Base-by-base conservation (phyloP, 2,797 vertebrate genomes). In the Odontamblyopus lacepedii region DNA sequence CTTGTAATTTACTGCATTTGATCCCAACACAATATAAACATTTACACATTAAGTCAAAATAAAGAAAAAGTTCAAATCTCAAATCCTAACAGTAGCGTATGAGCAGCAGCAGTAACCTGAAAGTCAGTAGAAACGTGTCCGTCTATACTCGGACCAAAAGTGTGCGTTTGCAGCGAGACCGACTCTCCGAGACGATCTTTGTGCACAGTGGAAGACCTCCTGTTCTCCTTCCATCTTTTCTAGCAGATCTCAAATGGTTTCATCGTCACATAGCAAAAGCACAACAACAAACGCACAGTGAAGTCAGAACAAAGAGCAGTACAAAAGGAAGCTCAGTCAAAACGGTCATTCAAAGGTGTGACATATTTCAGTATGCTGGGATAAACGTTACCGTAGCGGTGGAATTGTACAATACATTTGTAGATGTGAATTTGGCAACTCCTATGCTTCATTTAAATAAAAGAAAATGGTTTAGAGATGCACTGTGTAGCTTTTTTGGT, bases 51-150 rank as follows among this genome's bases (percentile, higher is more conserved):
- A 19, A 53, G 6, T 50, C 12, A 50, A 30, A 15, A 60, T 29
- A 60, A 29, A 60, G 0, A 30, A 51, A 53, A 53, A 2, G 18
- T 53, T 51, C 4, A 51, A 53, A 53, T 53, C 6, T n/a, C 18
- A 53, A 19, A 53, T 9, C 6, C n/a, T 53, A 53, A 9, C 51
- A 53, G 51, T 53, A 53, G 51, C 2, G 19, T n/a, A 53, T 6
- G 51, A 53, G 51, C 18, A 53, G 51, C 51, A 53, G 51, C 51
- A 53, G 51, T 53, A 92, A 91, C 87, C 9, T 80, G 70, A 67
- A 74, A 23, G 27, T 66, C 60, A 63, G 73, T 74, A 56, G 27
- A 29, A 30, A 61, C 5, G 27, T 16, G 26, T 29, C 26, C 13
- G 29, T 12, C 15, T 61, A 6, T 0, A 32, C 13, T 38, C 19